phyloP scores from a whole-genome alignment of 2,888 invertebrate species.

The Saturnia japonica region DNA sequence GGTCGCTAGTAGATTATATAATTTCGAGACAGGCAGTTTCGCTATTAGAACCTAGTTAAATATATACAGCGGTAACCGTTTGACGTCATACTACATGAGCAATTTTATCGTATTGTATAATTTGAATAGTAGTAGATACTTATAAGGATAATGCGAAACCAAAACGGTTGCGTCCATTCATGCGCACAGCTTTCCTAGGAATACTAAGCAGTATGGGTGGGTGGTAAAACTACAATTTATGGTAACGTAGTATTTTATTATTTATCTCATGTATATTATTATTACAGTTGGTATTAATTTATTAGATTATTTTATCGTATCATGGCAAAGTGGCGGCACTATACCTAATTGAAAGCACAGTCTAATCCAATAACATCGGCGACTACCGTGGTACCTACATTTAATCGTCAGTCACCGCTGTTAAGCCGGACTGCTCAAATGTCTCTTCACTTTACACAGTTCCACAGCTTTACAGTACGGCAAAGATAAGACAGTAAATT shows the following conservation, averaged over 20 bases:
- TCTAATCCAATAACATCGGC: too few species aligned
- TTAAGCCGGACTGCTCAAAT: too few species aligned
- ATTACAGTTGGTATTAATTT: neutral
- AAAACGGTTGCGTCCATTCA: conserved; percentile 7
- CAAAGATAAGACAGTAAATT: too few species aligned
- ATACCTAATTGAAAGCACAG: too few species aligned
- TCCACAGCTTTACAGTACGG: too few species aligned
- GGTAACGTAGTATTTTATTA: conserved; percentile 5
- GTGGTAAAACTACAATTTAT: conserved; percentile 11
- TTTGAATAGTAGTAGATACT: neutral
- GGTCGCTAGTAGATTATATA: neutral
- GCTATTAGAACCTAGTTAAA: neutral
- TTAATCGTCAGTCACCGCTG: too few species aligned
- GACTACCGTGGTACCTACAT: too few species aligned
- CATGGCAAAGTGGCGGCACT: too few species aligned
- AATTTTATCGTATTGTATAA: conserved; percentile 2
- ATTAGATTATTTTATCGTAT: too few species aligned
- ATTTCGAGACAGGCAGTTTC: neutral
- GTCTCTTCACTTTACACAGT: too few species aligned
- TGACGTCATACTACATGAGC: conserved; percentile 14
- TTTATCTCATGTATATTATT: neutral
- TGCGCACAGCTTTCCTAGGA: conserved; percentile 11
- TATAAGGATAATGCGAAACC: conserved; percentile 4
- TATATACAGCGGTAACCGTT: conserved; percentile 2
- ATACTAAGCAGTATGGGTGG: conserved; percentile 14